Percentiles rank a stretch among this genome's conserved stretches.
Evolutionary conservation across 2,113 vertebrate genomes (phyloP).

Genomic region (Antigone vipio): DNA sequence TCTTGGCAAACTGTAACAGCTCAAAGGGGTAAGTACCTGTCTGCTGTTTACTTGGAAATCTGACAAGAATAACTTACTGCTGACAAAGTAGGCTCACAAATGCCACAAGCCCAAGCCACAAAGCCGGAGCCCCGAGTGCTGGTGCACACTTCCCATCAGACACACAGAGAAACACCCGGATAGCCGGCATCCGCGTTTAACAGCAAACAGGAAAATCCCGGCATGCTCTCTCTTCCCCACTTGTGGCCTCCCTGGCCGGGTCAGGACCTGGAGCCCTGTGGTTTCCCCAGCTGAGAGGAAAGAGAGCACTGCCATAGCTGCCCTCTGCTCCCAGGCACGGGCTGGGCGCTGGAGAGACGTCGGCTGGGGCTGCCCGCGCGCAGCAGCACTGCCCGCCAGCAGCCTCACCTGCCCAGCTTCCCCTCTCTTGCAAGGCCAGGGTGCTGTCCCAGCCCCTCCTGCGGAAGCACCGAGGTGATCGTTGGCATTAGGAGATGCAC

Average conservation of each 20-base stretch:
- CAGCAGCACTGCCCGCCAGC: too few species aligned
- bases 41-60: constrained; percentile 16
- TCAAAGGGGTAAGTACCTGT: neutral
- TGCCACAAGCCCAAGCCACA: neutral
- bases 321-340: neutral
- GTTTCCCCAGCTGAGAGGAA: neutral
- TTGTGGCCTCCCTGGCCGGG: neutral
- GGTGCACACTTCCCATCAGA: neutral
- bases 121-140: neutral
- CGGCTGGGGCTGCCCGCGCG: neutral
- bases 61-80: neutral
- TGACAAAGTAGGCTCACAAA: neutral
- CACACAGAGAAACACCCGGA: neutral
- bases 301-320: neutral
- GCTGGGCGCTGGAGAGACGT: neutral
- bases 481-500: accelerated
- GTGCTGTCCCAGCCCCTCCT: neutral
- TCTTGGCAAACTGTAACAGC: neutral
- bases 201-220: neutral
- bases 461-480: accelerated
- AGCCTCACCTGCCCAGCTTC: neutral
- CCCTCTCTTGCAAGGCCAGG: accelerated
- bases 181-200: neutral
- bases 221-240: neutral
- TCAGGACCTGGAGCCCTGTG: neutral